phyloP scores from a whole-genome alignment of 2,113 vertebrate genomes.

The Casuarius casuarius region DNA sequence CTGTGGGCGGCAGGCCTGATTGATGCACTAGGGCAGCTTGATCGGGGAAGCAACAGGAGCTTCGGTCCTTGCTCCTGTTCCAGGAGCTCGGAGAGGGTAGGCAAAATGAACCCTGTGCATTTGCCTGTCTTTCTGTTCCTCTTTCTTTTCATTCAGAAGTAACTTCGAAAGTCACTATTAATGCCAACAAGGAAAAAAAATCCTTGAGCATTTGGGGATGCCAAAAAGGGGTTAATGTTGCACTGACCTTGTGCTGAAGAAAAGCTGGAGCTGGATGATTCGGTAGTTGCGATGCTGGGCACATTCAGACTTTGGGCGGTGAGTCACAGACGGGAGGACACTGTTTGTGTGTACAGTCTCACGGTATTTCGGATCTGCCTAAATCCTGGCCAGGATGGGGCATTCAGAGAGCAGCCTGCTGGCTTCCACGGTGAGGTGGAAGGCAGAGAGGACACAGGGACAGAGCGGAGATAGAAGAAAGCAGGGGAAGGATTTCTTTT shows the following conservation, averaged over 20 bases:
- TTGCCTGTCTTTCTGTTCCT: background rate
- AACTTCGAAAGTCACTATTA: background rate
- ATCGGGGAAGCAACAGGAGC: fast-evolving
- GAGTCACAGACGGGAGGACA: background rate
- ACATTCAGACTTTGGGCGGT: background rate
- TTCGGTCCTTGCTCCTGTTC: background rate
- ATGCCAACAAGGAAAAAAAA: background rate
- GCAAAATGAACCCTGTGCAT: background rate
- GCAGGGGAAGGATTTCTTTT: background rate
- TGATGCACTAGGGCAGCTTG: background rate
- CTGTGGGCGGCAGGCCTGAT: background rate
- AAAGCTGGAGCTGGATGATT: background rate
- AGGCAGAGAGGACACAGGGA: background rate
- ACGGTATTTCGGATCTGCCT: background rate
- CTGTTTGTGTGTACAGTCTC: background rate
- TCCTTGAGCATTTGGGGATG: background rate
- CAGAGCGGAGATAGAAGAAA: background rate
- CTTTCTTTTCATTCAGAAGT: background rate
- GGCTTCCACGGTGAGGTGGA: background rate
- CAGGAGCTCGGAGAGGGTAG: background rate
- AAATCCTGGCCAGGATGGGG: background rate
- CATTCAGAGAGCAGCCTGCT: background rate
- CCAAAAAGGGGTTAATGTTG: background rate
- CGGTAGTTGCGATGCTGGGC: background rate
- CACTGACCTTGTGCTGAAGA: background rate